These are phyloP conservation scores for Porites divaricata DNA, from an alignment of 92 coral and sea anemone species.

Conservation along the genomic window DNA sequence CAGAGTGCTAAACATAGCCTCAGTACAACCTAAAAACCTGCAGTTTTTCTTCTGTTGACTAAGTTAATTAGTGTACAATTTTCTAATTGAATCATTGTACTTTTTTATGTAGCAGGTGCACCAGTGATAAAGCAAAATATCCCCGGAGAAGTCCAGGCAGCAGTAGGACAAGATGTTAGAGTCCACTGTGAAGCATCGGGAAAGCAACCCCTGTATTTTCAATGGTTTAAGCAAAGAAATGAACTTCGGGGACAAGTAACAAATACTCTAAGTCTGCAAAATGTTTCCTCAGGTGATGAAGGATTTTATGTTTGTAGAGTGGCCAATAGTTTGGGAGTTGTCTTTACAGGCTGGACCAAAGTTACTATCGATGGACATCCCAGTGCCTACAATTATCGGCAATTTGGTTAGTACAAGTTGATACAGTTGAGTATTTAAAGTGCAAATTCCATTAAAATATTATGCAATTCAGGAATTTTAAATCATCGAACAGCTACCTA, in stretches of 20 bases:
- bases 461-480: no score
- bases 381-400: background rate
- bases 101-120: slow-evolving; percentile 45
- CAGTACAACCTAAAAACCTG: no score
- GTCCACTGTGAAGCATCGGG: slow-evolving; percentile 78
- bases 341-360: slow-evolving; percentile 84
- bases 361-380: slow-evolving; percentile 44
- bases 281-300: slow-evolving; percentile 55
- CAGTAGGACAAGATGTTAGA: slow-evolving; percentile 49
- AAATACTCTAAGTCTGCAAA: slow-evolving; percentile 54
- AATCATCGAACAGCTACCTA: no score
- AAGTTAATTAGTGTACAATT: no score
- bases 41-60: no score
- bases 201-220: slow-evolving; percentile 65
- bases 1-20: no score
- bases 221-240: slow-evolving; percentile 88
- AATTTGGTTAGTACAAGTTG: slow-evolving; percentile 26
- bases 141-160: slow-evolving; percentile 39
- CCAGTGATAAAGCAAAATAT: slow-evolving; percentile 69
- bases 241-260: slow-evolving; percentile 54
- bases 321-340: slow-evolving; percentile 58
- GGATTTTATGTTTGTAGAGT: slow-evolving; percentile 89
- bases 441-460: no score
- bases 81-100: no score
- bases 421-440: background rate